Evolutionary conservation across 2,797 vertebrate species (phyloP).

Genomic region (Megaceryle alcyon): DNA sequence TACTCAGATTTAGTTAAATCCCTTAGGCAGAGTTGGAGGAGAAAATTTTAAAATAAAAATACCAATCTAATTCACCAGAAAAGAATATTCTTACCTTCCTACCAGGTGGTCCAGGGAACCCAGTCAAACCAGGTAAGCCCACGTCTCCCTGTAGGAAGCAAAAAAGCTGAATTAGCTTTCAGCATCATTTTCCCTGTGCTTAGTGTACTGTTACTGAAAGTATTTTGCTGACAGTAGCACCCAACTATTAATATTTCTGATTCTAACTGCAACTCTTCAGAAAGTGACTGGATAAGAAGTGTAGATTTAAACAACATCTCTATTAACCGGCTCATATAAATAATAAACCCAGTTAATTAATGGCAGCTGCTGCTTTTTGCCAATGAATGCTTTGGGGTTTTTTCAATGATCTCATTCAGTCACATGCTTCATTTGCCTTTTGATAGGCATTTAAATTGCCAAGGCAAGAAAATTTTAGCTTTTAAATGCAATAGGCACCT

Average conservation of each 20-base stretch:
- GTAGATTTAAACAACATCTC: conserved; percentile 26
- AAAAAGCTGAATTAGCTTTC: not conserved
- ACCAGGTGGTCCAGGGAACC: conserved; percentile 86
- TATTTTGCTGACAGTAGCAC: not conserved
- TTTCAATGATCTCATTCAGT: conserved; percentile 33
- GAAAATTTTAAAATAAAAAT: not conserved
- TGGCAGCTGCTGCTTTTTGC: conserved; percentile 40
- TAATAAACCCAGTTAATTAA: conserved; percentile 54
- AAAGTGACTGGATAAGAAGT: conserved; percentile 26
- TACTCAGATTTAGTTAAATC: not conserved
- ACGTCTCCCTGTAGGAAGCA: conserved; percentile 84
- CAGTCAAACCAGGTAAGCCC: conserved; percentile 88
- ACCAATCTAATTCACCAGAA: not conserved
- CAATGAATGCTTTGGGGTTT: conserved; percentile 3
- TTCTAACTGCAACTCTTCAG: not conserved
- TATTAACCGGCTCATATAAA: conserved; percentile 36
- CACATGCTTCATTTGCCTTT: conserved; percentile 14
- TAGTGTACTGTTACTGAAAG: not conserved
- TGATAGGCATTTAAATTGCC: not conserved
- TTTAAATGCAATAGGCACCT: conserved; percentile 7
- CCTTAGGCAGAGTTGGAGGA: not conserved
- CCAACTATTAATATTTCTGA: not conserved
- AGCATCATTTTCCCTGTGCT: not conserved
- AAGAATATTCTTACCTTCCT: conserved; percentile 85
- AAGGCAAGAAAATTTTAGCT: conserved; percentile 16